Percentiles rank a stretch among this genome's conserved stretches.
Conservation (phyloP, 2,797 vertebrate species). For the Gymnothorax javanicus region DNA sequence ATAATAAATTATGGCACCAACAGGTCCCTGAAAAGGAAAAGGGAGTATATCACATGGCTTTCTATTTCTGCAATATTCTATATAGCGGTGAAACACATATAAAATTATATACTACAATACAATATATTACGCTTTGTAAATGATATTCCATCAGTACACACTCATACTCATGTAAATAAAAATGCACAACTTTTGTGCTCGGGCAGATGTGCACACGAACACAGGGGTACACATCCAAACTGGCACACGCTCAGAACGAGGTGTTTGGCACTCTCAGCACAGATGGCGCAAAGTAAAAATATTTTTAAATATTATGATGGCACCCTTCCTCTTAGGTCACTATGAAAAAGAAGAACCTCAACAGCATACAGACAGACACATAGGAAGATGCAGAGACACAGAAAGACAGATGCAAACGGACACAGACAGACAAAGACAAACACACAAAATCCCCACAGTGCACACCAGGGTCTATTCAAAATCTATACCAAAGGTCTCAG, state of each 20-base stretch:
- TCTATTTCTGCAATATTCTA: not conserved
- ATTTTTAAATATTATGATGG: not conserved
- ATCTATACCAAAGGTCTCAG: not conserved
- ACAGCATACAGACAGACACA: not conserved
- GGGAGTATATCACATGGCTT: too few relatives aligned
- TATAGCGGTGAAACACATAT: too few relatives aligned
- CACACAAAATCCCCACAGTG: not conserved
- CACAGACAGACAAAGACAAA: not conserved
- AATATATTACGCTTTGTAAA: too few relatives aligned
- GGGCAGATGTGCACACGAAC: too few relatives aligned
- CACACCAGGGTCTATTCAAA: constrained; percentile 20
- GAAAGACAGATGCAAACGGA: not conserved
- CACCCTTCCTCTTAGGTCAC: constrained; percentile 3
- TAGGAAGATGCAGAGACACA: not conserved
- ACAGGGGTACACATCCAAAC: not conserved
- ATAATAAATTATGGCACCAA: not conserved
- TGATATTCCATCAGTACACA: not conserved
- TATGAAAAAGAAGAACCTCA: not conserved
- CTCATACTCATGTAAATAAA: not conserved
- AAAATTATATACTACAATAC: too few relatives aligned
- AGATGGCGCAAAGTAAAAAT: constrained; percentile 2
- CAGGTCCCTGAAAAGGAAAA: too few relatives aligned
- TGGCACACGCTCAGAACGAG: not conserved
- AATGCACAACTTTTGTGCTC: not conserved
- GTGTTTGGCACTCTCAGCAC: not conserved